Conservation (phyloP, 2,113 vertebrate genomes). For the Macrotis lagotis region DNA sequence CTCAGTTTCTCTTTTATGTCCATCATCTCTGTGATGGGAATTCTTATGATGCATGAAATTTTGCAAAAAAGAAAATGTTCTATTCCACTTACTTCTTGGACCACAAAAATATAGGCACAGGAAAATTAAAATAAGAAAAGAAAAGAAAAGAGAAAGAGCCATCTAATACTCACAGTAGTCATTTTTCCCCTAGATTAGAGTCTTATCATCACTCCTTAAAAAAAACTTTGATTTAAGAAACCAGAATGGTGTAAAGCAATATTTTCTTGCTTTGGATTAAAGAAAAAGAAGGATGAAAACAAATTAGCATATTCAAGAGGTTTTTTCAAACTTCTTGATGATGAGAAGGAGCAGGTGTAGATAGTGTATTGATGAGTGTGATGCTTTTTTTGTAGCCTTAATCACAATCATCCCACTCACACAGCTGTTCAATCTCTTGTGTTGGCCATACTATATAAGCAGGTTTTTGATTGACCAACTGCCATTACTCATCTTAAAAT, state of each 20-base stretch:
- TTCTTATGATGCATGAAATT: background rate
- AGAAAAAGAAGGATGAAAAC: background rate
- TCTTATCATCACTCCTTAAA: background rate
- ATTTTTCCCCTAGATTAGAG: background rate
- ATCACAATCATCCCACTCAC: constrained; percentile 22
- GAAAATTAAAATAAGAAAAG: background rate
- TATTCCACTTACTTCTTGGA: background rate
- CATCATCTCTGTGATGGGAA: background rate
- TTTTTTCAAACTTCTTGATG: background rate
- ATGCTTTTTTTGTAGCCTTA: background rate
- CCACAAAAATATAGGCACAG: background rate
- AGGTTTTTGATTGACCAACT: constrained; percentile 52
- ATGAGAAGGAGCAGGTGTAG: background rate
- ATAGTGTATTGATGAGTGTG: background rate
- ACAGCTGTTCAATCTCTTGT: constrained; percentile 32
- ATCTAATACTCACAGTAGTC: background rate
- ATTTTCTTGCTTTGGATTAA: background rate
- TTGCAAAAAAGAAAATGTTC: background rate
- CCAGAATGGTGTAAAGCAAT: background rate
- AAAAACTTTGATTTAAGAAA: background rate
- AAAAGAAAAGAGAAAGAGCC: background rate
- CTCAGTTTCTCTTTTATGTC: background rate
- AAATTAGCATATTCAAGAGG: background rate
- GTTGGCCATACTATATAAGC: constrained; percentile 48
- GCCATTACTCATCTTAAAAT: constrained; percentile 41